A percentile compares a stretch with the other conserved stretches of the same genome.
Conservation (phyloP, 2,888 invertebrate species). For the Palloptera scutellata region DNA sequence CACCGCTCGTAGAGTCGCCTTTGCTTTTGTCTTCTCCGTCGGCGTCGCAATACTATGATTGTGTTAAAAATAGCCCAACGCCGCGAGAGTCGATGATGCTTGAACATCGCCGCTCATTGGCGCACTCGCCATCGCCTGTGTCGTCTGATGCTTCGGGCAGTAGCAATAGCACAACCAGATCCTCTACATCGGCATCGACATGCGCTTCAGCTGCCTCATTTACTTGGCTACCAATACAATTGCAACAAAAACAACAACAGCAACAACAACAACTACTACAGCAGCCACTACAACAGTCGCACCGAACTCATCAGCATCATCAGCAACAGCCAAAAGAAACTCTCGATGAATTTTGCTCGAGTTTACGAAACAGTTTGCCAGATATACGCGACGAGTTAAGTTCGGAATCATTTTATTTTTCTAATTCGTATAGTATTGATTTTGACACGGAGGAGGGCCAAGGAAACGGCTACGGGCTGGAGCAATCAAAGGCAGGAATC, state of each 20-base stretch:
- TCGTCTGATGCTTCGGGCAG: conserved; percentile 49
- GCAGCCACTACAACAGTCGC: conserved; percentile 32
- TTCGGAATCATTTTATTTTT: conserved; percentile 37
- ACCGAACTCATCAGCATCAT: conserved; percentile 23
- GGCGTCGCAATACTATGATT: conserved; percentile 35
- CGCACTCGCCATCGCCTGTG: conserved; percentile 54
- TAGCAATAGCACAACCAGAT: conserved; percentile 43
- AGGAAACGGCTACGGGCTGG: conserved; percentile 33
- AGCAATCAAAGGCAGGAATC: conserved; percentile 24
- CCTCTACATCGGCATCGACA: conserved; percentile 47
- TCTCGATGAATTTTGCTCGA: conserved; percentile 40
- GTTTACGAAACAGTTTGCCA: conserved; percentile 58
- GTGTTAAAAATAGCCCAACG: conserved; percentile 49
- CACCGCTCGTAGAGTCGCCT: conserved; percentile 25
- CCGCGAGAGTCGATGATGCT: conserved; percentile 38
- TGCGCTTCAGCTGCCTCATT: conserved; percentile 55
- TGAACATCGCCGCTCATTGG: conserved; percentile 28
- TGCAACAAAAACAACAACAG: conserved; percentile 18
- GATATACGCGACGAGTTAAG: conserved; percentile 59
- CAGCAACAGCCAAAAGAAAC: conserved; percentile 17
- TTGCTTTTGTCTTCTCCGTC: conserved; percentile 21
- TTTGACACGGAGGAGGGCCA: not conserved
- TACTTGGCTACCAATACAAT: conserved; percentile 52
- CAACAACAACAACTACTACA: conserved; percentile 28
- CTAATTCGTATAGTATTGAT: conserved; percentile 1